Percentiles rank a stretch among this genome's conserved stretches.
phyloP scores from a whole-genome alignment of 2,113 vertebrate genomes.

The Crotalus tigris region DNA sequence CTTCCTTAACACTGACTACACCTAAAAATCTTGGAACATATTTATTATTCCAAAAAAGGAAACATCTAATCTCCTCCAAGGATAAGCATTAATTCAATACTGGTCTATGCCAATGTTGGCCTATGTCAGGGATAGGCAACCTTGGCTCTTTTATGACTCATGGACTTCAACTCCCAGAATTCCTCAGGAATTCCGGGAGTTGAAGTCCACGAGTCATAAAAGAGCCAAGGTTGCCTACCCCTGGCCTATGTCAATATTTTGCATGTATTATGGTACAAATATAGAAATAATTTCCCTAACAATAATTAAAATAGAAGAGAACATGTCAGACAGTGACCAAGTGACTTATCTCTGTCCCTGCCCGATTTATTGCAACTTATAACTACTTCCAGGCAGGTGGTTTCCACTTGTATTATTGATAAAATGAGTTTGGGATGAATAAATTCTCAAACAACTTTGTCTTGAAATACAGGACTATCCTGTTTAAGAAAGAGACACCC shows the following conservation, averaged over 20 bases:
- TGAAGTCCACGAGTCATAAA: no score
- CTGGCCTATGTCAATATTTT: background rate
- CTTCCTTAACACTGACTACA: background rate
- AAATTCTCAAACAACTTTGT: background rate
- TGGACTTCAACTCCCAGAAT: no score
- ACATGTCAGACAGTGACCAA: background rate
- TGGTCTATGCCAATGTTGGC: background rate
- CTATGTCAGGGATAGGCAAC: no score
- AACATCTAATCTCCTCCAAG: background rate
- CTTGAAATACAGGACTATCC: background rate
- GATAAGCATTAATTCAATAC: background rate
- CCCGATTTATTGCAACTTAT: background rate
- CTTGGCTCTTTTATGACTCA: no score
- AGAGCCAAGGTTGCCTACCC: no score
- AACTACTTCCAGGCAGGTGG: background rate
- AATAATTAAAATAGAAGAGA: background rate
- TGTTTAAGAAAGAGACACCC: background rate
- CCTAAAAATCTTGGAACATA: background rate
- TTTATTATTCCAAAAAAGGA: background rate
- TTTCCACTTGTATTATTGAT: background rate
- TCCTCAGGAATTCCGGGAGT: no score
- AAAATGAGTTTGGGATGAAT: background rate
- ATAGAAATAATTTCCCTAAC: background rate
- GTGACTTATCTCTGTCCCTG: background rate
- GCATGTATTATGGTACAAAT: background rate